Evolutionary conservation across 2,113 vertebrate species (phyloP).

Genomic region (Cynoglossus semilaevis): DNA sequence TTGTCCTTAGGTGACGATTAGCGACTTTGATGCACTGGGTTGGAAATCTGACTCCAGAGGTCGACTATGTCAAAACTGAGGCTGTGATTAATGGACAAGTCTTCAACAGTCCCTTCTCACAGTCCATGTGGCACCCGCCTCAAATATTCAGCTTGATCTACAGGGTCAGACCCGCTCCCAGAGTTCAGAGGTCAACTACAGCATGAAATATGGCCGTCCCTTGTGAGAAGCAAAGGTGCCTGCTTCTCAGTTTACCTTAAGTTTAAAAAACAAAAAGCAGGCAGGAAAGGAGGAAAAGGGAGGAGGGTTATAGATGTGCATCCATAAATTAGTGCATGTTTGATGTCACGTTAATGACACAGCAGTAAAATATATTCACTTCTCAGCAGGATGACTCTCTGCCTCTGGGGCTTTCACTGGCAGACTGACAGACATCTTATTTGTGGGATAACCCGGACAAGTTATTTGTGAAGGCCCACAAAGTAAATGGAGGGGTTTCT

Average conservation of each 20-base stretch:
- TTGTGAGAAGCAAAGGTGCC: slow-evolving; percentile 27
- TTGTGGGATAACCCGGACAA: slow-evolving; percentile 11
- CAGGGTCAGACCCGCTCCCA: slow-evolving; percentile 46
- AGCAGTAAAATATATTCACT: slow-evolving; percentile 33
- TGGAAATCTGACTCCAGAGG: slow-evolving; percentile 45
- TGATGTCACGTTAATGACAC: slow-evolving; percentile 28
- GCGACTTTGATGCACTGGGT: slow-evolving; percentile 24
- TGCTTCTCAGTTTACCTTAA: slow-evolving; percentile 54
- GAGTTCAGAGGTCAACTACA: slow-evolving; percentile 65
- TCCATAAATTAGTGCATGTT: slow-evolving; percentile 28
- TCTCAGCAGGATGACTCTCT: background rate
- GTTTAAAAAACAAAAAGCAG: slow-evolving; percentile 33
- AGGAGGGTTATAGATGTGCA: slow-evolving; percentile 14
- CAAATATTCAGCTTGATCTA: slow-evolving; percentile 58
- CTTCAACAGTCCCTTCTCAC: slow-evolving; percentile 40
- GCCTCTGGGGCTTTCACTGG: background rate
- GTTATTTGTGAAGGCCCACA: slow-evolving; percentile 16
- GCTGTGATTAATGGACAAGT: slow-evolving; percentile 54
- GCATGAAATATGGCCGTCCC: slow-evolving; percentile 58
- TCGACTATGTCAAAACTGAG: slow-evolving; percentile 50
- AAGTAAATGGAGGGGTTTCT: slow-evolving; percentile 16
- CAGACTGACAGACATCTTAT: slow-evolving; percentile 26
- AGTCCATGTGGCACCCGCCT: slow-evolving; percentile 49
- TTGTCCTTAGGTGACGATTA: slow-evolving; percentile 36
- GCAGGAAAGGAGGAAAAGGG: slow-evolving; percentile 17